Evolutionary conservation across 2,113 vertebrate species (phyloP), one percentile per base, ranked within the genome.

Genomic region (Ceyx margarethae): DNA sequence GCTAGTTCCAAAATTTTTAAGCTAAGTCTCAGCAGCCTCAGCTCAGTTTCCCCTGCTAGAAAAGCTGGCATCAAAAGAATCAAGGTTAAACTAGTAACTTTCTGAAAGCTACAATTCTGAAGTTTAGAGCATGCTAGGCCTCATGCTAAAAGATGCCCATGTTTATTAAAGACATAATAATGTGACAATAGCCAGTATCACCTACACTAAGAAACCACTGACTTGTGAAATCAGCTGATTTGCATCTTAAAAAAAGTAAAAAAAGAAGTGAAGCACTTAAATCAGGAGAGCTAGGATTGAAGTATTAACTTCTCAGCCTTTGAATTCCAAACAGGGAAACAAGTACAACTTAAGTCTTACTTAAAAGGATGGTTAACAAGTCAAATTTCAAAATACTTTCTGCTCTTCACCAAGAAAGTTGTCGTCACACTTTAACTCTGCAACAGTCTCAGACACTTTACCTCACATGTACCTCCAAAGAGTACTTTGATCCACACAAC

Each of bases 1-100:
- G 15, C 29, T 60, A 82, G 58, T 73, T 92, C 89, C 94, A 91
- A 80, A 92, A 90, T 76, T 91, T 91, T 69, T 87, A 81, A 93
- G 61, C 45, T 94, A 75, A 87, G 48, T 85, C 65, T 92, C 71
- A 87, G 69, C 62, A 82, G 71, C 33, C n/a, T 76, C 69, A 40
- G 33, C n/a, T 61, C 69, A 54, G 57, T 58, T 76, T 45, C 29
- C 66, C 11, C 46, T 75, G 37, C 48, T 64, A 60, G 31, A 91
- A 85, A 88, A 79, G 26, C 43, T 35, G 28, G 26, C 56, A 93
- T 43, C 16, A 81, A 65, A 93, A 87, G 17, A 89, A 77, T 43
- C 13, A 79, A 85, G 46, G 75, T 65, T 77, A 46, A 79, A 81
- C 26, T 15, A 77, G 3, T n/a, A 79, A 56, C 42, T 69, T 91